Percentiles rank a stretch among this genome's conserved stretches.
These are phyloP conservation scores for Philantomba maxwellii DNA, from an alignment of 2,113 vertebrate genomes.

Conservation along the genomic window DNA sequence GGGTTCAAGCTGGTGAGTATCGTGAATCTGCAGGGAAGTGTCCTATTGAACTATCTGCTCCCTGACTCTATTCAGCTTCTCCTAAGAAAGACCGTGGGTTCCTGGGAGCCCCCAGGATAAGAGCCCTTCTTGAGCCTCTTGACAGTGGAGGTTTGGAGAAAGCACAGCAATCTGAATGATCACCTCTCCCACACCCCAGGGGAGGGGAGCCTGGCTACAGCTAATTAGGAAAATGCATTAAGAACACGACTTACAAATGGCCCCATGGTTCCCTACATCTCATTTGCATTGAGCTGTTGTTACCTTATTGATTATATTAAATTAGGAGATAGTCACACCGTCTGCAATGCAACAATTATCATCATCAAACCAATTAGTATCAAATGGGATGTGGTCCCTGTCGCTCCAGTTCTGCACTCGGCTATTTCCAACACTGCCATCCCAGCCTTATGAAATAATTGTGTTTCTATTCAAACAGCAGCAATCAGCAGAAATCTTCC, in stretches of 20 bases:
- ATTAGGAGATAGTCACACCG: slow-evolving; percentile 71
- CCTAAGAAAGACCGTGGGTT: neutral
- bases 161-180: neutral
- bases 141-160: neutral
- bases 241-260: slow-evolving; percentile 54
- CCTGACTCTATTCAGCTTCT: neutral
- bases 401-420: slow-evolving; percentile 26
- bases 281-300: slow-evolving; percentile 60
- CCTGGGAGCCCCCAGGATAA: neutral
- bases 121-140: neutral
- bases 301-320: slow-evolving; percentile 75
- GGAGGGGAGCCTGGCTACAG: neutral
- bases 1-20: too few relatives aligned
- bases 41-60: neutral
- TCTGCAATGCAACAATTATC: slow-evolving; percentile 62
- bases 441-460: neutral
- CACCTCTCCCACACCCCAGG: neutral
- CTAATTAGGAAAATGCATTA: slow-evolving; percentile 61
- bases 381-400: slow-evolving; percentile 45
- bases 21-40: neutral
- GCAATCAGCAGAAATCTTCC: slow-evolving; percentile 17
- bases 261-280: slow-evolving; percentile 32
- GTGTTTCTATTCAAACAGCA: neutral
- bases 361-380: slow-evolving; percentile 66
- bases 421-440: slow-evolving; percentile 9